A percentile compares a stretch with the other conserved stretches of the same genome.
phyloP scores from a whole-genome alignment of 2,888 invertebrate species.

The Amphipyra berbera region DNA sequence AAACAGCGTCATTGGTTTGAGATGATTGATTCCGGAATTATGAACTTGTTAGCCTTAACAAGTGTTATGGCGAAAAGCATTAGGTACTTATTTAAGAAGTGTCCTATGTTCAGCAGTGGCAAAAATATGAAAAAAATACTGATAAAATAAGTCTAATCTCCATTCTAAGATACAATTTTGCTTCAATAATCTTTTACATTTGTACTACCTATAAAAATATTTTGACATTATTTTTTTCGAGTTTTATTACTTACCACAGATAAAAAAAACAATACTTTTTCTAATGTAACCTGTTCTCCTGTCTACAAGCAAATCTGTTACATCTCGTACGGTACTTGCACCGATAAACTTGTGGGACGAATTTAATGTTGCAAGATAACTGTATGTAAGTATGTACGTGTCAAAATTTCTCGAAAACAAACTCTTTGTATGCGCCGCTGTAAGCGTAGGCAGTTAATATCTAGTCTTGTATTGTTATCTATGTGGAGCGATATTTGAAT shows the following conservation, averaged over 20 bases:
- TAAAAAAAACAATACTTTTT: slow-evolving; percentile 7
- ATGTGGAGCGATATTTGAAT: slow-evolving; percentile 41
- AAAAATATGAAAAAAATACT: not conserved
- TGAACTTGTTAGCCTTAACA: too few species aligned
- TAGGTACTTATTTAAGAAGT: too few species aligned
- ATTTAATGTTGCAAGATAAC: slow-evolving; percentile 41
- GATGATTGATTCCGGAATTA: too few species aligned
- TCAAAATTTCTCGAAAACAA: slow-evolving; percentile 53
- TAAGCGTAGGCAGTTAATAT: slow-evolving; percentile 17
- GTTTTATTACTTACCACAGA: slow-evolving; percentile 4
- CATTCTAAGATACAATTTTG: not conserved
- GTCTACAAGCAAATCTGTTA: slow-evolving; percentile 25
- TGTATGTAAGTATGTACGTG: slow-evolving; percentile 54
- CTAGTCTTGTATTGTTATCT: slow-evolving; percentile 43
- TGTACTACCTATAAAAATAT: not conserved
- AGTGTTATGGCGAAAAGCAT: too few species aligned
- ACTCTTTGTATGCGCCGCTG: slow-evolving; percentile 60
- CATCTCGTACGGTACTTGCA: slow-evolving; percentile 18
- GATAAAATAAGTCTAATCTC: not conserved
- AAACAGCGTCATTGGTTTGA: too few species aligned
- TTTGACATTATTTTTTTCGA: not conserved
- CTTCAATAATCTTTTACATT: not conserved
- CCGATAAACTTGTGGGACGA: slow-evolving; percentile 41
- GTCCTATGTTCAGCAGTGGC: too few species aligned
- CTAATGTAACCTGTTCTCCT: slow-evolving; percentile 30